Base-by-base conservation (phyloP, 2,888 invertebrate genomes). In the Thera britannica region DNA sequence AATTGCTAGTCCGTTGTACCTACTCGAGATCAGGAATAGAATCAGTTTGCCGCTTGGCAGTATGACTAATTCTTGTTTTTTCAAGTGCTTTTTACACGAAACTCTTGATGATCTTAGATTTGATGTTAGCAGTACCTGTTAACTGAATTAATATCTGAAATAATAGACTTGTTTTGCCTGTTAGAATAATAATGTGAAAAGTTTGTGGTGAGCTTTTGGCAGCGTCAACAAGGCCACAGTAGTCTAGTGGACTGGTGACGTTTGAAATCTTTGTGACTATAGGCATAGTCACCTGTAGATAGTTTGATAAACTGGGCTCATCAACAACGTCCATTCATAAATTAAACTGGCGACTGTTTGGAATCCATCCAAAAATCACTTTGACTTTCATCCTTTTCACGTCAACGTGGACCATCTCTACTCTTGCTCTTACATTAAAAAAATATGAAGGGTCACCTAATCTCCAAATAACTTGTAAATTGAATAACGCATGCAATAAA, bases 331-430 rank as follows among this genome's bases (percentile, higher is more conserved):
- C 80, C 83, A 86, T 87, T 87, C 81, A 86, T 87, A 84, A 83
- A 80, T 84, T 80, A 82, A 79, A 73, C 66, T 58, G 72, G 74
- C 71, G 82, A 81, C 81, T 80, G 67, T 84, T 69, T 87, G 87
- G 86, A 82, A 65, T 58, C 66, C 63, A 68, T 79, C 87, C 87
- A 86, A 86, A 82, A 77, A 81, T 73, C 78, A 84, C 83, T 83
- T 83, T 79, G 83, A 82, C 79, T 85, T 83, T 78, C 77, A 83
- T 85, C 84, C 85, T 86, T 86, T 87, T 86, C 85, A 83, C 74
- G 77, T 71, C 76, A 78, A 71, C 79, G 77, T 77, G 72, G 77
- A 23, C 23, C 23, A 1, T 23, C 23, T 23, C 23, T 23, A 23
- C 23, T 23, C 23, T 23, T 23, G 1, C 23, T 41, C 41, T 5